phyloP scores from a whole-genome alignment of 2,113 vertebrate genomes.

The Meleagris gallopavo region DNA sequence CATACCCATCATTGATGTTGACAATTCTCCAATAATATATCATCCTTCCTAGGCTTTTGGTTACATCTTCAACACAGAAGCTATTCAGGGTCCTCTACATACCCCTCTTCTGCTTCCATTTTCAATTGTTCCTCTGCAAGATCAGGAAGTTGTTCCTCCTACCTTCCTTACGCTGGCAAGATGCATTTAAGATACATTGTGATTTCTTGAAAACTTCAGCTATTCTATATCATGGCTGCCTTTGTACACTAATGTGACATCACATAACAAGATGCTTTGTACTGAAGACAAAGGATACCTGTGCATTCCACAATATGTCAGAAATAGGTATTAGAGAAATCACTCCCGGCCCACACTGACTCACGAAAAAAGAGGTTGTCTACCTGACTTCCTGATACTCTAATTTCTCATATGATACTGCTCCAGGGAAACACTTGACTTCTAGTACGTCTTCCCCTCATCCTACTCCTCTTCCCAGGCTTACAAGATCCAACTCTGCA shows the following conservation, averaged over 20 bases:
- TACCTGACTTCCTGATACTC: slow-evolving; percentile 47
- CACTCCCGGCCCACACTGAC: slow-evolving; percentile 1
- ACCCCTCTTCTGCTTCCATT: neutral
- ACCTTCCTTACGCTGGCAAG: neutral
- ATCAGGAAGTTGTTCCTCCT: neutral
- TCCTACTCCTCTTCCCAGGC: neutral
- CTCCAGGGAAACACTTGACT: slow-evolving; percentile 42
- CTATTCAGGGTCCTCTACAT: neutral
- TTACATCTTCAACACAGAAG: neutral
- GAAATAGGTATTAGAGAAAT: slow-evolving; percentile 7
- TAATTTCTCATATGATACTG: slow-evolving; percentile 51
- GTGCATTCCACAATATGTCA: neutral
- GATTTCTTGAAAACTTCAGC: neutral
- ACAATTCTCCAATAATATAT: neutral
- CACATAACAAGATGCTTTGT: neutral
- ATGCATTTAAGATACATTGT: neutral
- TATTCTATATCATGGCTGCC: neutral
- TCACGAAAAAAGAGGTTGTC: slow-evolving; percentile 32
- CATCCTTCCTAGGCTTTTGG: neutral
- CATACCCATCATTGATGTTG: neutral
- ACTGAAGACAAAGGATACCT: slow-evolving; percentile 35
- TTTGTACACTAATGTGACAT: neutral
- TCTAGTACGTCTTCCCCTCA: neutral
- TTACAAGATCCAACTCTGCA: neutral
- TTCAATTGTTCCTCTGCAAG: neutral